Percentiles rank a stretch among this genome's conserved stretches.
Conservation (phyloP, 2,113 vertebrate genomes). For the Craseonycteris thonglongyai region DNA sequence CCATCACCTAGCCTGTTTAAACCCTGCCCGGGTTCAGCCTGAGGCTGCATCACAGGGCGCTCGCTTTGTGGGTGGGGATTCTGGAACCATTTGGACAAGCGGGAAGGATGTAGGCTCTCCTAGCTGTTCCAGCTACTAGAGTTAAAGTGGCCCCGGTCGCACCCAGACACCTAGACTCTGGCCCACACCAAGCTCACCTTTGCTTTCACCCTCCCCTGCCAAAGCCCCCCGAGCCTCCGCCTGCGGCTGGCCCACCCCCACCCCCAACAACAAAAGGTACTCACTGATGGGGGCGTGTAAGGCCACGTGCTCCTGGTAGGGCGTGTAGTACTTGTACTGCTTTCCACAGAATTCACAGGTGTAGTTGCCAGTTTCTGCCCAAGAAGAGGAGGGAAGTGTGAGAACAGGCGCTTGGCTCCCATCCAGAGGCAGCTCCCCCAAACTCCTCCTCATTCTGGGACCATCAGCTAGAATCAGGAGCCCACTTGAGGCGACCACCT, state of each 20-base stretch:
- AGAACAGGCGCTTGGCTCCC: neutral
- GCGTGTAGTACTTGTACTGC: slow-evolving; percentile 99
- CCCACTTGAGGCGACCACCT: neutral
- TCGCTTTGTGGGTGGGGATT: neutral
- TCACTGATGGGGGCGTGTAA: slow-evolving; percentile 97
- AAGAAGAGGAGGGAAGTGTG: slow-evolving; percentile 45
- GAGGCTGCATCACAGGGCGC: neutral
- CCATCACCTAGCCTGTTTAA: neutral
- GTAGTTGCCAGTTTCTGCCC: slow-evolving; percentile 95
- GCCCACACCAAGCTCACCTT: neutral
- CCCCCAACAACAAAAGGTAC: slow-evolving; percentile 59
- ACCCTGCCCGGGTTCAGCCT: neutral
- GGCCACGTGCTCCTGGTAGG: slow-evolving; percentile 98
- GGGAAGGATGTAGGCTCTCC: neutral
- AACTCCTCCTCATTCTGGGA: neutral
- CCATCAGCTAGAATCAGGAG: neutral
- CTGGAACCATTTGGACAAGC: neutral
- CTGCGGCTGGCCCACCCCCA: no score
- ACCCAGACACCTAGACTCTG: neutral
- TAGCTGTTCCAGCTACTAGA: neutral
- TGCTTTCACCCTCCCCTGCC: no score
- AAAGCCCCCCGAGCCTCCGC: neutral
- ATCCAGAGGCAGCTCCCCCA: neutral
- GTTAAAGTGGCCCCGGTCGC: neutral
- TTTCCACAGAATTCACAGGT: slow-evolving; percentile 98